phyloP scores from a whole-genome alignment of 2,113 vertebrate species.

The Sitta europaea region DNA sequence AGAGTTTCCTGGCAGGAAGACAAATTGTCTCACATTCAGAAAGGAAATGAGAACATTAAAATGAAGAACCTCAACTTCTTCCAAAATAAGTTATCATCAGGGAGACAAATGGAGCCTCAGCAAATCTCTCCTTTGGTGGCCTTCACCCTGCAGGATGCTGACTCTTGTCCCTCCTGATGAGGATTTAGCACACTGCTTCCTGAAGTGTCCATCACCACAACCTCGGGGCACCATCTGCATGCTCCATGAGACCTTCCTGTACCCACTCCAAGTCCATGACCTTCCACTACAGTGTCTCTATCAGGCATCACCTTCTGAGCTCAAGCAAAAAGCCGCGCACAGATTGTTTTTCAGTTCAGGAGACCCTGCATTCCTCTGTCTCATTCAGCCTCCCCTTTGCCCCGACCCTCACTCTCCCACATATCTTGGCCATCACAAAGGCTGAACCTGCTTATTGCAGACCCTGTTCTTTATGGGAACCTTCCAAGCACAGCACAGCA shows the following conservation, averaged over 20 bases:
- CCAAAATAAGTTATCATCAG: slow-evolving; percentile 28
- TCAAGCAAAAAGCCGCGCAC: neutral
- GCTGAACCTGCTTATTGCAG: neutral
- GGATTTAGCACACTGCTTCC: neutral
- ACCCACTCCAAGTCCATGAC: neutral
- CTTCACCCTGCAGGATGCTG: slow-evolving; percentile 43
- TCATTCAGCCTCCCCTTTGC: neutral
- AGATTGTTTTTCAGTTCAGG: neutral
- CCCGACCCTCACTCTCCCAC: neutral
- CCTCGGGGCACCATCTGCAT: neutral
- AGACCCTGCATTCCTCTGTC: accelerated
- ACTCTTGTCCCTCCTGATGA: neutral
- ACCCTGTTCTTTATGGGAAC: neutral
- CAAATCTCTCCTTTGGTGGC: neutral
- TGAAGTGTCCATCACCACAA: neutral
- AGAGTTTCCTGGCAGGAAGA: slow-evolving; percentile 43
- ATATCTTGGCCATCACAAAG: neutral
- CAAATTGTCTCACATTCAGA: slow-evolving; percentile 30
- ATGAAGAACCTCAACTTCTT: neutral
- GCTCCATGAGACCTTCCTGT: neutral
- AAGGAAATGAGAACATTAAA: slow-evolving; percentile 54
- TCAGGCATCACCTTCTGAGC: neutral
- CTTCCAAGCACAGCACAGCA: neutral
- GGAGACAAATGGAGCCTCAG: neutral
- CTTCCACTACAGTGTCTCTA: neutral